Evolutionary conservation across 2,797 vertebrate genomes (phyloP), one percentile per base, ranked within the genome.

Genomic region (Pempheris klunzingeri): DNA sequence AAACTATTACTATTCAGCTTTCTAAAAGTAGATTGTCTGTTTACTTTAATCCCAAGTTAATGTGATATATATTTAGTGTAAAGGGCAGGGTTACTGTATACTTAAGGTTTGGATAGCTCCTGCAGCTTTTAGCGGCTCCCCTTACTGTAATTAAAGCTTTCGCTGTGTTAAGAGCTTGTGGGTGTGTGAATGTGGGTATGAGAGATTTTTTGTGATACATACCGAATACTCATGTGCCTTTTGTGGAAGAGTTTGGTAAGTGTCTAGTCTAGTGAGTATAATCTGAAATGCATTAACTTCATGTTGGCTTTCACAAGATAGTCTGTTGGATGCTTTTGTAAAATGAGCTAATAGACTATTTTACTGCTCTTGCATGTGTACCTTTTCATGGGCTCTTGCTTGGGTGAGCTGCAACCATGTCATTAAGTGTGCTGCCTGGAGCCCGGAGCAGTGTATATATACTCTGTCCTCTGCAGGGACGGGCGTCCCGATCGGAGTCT

Each of bases 61-160:
- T 90, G 66, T 87, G 80, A 74, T 88, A 61, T 92, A 90, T 92
- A 84, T 92, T 86, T 90, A 90, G 88, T 81, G 60, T 84, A 65
- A n/a, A 38, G 66, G 82, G 57, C 47, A 62, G 77, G 80, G 80
- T 90, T 80, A 67, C 85, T 88, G 83, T 89, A 84, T 92, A 91
- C 78, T 94, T 94, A 87, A 89, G 87, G 90, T 92, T 91, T 93
- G 89, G 88, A 91, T 89, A 78, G 85, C 85, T 83, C 83, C 66
- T 80, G 68, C 81, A 87, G 85, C 88, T 90, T 91, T 88, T 88
- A 88, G 82, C 44, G 57, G 74, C 83, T 91, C 71, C 74, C 60
- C 64, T 88, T 71, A 85, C 88, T 90, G 87, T 94, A 94, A 94
- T 95, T 94, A 92, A 90, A 92, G 78, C 78, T 82, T 86, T 74